phyloP scores from a whole-genome alignment of 2,797 vertebrate genomes.

The Coendou prehensilis region DNA sequence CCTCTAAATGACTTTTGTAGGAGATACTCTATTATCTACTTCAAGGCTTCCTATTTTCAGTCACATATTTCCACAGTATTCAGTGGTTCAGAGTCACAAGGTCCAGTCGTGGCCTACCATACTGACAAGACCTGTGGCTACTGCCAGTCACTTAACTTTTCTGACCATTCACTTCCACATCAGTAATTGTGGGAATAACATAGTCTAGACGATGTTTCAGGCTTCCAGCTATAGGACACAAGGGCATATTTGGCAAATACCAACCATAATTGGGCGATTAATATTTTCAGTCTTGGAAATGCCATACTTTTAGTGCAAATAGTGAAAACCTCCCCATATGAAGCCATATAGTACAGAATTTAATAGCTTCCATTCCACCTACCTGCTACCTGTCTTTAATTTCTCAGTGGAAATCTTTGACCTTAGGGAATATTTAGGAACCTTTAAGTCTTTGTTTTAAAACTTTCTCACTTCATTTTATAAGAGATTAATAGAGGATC shows the following conservation, averaged over 20 bases:
- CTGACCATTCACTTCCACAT: slow-evolving; percentile 7
- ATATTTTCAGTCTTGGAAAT: background rate
- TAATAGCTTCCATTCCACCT: background rate
- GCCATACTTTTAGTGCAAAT: background rate
- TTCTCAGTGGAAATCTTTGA: background rate
- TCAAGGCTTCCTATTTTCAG: slow-evolving; percentile 35
- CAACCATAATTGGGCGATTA: background rate
- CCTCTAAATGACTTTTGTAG: background rate
- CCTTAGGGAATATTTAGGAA: background rate
- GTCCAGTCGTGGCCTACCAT: background rate
- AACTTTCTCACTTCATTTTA: background rate
- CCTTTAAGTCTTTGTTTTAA: background rate
- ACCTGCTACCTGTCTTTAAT: background rate
- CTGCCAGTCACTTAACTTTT: background rate
- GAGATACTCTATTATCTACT: slow-evolving; percentile 2
- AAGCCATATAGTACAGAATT: background rate
- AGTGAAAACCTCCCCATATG: background rate
- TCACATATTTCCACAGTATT: background rate
- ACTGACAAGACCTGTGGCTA: background rate
- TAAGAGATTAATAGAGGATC: background rate
- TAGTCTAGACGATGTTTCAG: background rate
- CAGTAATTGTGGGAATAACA: background rate
- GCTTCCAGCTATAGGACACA: background rate
- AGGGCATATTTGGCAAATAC: background rate
- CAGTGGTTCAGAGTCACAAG: background rate